These are phyloP conservation scores for Polia nebulosa DNA, from an alignment of 2,888 invertebrate species.

Conservation along the genomic window DNA sequence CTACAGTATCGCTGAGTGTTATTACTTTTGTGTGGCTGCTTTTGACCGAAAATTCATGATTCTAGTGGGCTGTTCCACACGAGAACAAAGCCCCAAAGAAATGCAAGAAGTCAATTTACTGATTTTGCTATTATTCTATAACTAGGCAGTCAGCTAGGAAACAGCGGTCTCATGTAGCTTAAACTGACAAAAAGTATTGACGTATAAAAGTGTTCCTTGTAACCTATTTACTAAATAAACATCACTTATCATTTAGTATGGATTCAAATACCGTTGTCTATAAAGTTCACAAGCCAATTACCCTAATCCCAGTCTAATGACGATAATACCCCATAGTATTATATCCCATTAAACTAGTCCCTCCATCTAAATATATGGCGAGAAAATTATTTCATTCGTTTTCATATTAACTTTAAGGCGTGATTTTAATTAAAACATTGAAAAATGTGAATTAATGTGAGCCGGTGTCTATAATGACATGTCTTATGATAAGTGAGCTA, in stretches of 20 bases:
- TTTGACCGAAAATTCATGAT: no score
- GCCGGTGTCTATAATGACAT: constrained; percentile 21
- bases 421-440: constrained; percentile 45
- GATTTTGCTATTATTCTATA: no score
- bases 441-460: constrained; percentile 33
- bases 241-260: no score
- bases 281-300: constrained; percentile 9
- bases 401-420: constrained; percentile 39
- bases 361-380: constrained; percentile 10
- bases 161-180: no score
- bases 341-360: constrained; percentile 30
- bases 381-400: constrained; percentile 34
- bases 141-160: no score
- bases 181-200: no score
- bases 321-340: constrained; percentile 2
- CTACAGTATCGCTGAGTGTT: no score
- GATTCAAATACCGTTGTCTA: not conserved
- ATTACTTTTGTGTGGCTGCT: no score
- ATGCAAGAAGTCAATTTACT: no score
- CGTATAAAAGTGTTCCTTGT: no score
- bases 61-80: not conserved
- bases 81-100: not conserved
- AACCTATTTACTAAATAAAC: no score
- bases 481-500: constrained; percentile 16
- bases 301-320: constrained; percentile 6